Conservation (phyloP, 53 echinoderm and acorn worm species). For the Astropecten irregularis region DNA sequence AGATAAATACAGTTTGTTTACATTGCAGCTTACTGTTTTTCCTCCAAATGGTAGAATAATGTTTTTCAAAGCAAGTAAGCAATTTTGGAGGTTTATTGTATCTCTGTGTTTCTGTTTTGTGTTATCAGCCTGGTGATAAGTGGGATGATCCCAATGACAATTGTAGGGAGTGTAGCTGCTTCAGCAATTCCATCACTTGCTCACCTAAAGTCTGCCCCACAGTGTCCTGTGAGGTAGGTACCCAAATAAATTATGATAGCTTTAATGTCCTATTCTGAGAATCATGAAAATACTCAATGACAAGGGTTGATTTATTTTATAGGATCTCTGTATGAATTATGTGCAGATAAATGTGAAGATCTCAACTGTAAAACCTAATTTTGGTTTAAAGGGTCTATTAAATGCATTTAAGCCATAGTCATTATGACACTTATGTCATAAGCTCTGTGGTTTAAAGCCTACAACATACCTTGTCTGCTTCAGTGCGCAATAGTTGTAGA, state of each 20-base stretch:
- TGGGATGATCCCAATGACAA: conserved; percentile 12
- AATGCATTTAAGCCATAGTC: too few relatives aligned
- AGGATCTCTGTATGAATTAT: not conserved
- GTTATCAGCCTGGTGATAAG: conserved; percentile 14
- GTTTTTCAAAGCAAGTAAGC: too few relatives aligned
- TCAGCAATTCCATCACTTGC: not conserved
- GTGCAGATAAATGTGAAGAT: not conserved
- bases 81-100: too few relatives aligned
- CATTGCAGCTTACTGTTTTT: too few relatives aligned
- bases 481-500: too few relatives aligned
- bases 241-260: not conserved
- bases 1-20: too few relatives aligned
- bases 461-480: too few relatives aligned
- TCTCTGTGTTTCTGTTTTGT: not conserved
- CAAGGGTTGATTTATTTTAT: not conserved
- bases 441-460: too few relatives aligned
- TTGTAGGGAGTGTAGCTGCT: not conserved
- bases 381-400: not conserved
- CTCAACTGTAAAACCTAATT: not conserved
- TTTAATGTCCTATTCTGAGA: not conserved
- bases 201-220: not conserved
- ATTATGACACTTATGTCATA: too few relatives aligned
- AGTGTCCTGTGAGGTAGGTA: not conserved
- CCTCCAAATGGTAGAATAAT: too few relatives aligned
- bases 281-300: not conserved